These are phyloP conservation scores for Paramormyrops hopkinsi DNA, from an alignment of 2,797 vertebrate genomes.

Conservation along the genomic window DNA sequence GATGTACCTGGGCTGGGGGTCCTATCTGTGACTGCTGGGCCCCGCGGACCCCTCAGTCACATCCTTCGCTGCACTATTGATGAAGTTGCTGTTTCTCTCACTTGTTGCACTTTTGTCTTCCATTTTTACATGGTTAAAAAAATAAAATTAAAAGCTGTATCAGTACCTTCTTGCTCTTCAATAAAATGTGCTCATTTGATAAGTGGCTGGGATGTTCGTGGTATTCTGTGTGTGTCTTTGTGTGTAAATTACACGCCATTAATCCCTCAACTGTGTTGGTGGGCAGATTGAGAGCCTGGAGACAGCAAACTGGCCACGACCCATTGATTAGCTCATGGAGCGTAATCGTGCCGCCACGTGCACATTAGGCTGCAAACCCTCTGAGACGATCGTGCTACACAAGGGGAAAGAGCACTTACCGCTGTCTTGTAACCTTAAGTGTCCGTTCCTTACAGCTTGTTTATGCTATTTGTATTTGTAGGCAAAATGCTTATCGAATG, in stretches of 20 bases:
- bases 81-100: not conserved
- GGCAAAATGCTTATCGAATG: not conserved
- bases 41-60: not conserved
- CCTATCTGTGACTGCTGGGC: constrained; percentile 72
- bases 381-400: not conserved
- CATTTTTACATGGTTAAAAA: not conserved
- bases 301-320: not conserved
- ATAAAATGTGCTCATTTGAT: not conserved
- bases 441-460: not conserved
- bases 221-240: not conserved
- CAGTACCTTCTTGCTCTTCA: not conserved
- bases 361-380: not conserved
- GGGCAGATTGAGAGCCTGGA: not conserved
- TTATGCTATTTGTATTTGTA: not conserved
- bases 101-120: not conserved
- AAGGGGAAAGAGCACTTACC: not conserved
- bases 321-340: not conserved
- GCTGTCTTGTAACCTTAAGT: not conserved
- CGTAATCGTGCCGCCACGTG: not conserved
- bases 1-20: constrained; percentile 98
- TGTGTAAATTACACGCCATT: not conserved
- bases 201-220: not conserved
- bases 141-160: not conserved
- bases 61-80: not conserved
- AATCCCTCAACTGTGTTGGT: not conserved